Evolutionary conservation across 1,140 invertebrate species (phyloP).

Genomic region (Babylonia areolata): DNA sequence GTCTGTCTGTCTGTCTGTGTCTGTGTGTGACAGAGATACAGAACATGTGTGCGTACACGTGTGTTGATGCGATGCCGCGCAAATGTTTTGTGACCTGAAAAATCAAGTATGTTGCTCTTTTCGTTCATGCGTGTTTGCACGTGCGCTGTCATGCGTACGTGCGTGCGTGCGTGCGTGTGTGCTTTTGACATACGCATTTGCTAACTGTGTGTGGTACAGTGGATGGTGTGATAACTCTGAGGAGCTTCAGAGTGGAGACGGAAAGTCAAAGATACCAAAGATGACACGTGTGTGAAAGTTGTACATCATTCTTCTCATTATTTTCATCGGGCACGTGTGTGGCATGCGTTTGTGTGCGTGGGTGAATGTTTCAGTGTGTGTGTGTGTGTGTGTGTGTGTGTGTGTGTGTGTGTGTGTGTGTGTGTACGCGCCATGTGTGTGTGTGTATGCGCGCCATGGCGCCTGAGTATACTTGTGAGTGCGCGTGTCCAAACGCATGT

Average conservation of each 20-base stretch:
- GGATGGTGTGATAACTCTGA: no score
- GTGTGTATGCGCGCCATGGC: background rate
- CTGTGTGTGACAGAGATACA: background rate
- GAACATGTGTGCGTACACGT: no score
- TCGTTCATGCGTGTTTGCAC: no score
- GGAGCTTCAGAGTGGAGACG: no score
- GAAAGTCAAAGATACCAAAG: no score
- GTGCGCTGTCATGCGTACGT: no score
- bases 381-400: conserved; percentile 18
- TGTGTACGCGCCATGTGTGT: conserved; percentile 3
- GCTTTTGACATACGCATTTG: background rate
- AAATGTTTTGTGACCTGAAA: no score
- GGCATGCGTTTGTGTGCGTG: conserved; percentile 20
- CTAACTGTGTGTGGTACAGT: no score
- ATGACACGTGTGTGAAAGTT: no score
- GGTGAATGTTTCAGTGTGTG: conserved; percentile 14
- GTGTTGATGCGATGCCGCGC: no score
- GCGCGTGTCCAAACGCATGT: background rate
- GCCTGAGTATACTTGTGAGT: background rate
- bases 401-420: conserved; percentile 20
- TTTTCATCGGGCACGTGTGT: conserved; percentile 10
- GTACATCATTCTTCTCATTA: no score
- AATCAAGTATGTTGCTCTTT: no score
- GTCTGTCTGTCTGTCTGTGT: background rate
- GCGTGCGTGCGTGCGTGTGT: conserved; percentile 1